Conservation (phyloP, 1,140 invertebrate genomes). For the Goniozus legneri region DNA sequence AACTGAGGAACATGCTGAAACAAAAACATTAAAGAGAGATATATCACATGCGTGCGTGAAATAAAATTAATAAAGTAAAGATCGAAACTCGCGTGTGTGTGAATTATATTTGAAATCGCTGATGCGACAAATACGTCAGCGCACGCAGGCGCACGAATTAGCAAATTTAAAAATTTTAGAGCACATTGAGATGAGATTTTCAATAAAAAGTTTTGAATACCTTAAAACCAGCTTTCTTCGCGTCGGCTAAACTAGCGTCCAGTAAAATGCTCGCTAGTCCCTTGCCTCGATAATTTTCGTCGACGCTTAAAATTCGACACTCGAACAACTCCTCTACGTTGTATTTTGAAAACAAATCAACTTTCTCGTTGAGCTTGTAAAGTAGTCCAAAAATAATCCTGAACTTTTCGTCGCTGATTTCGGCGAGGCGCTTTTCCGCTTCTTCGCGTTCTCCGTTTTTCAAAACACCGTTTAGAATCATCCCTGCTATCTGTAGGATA, state of each 20-base stretch:
- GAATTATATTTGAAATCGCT: neutral
- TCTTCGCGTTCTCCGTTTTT: slow-evolving; percentile 59
- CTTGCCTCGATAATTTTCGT: slow-evolving; percentile 63
- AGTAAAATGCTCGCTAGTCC: slow-evolving; percentile 71
- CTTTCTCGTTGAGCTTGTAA: slow-evolving; percentile 60
- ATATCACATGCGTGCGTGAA: neutral
- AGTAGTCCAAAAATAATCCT: slow-evolving; percentile 65
- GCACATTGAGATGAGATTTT: neutral
- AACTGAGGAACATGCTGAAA: slow-evolving; percentile 47
- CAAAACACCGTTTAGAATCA: slow-evolving; percentile 63
- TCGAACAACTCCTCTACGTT: slow-evolving; percentile 73
- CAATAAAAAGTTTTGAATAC: slow-evolving; percentile 42
- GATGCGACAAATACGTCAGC: too few relatives aligned
- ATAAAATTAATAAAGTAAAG: neutral
- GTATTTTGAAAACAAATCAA: slow-evolving; percentile 63
- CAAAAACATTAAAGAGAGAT: slow-evolving; percentile 22
- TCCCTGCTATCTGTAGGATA: slow-evolving; percentile 61
- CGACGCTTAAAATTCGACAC: slow-evolving; percentile 74
- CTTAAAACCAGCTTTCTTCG: slow-evolving; percentile 65
- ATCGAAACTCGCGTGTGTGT: neutral
- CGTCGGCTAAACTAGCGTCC: slow-evolving; percentile 62
- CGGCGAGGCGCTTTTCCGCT: slow-evolving; percentile 57
- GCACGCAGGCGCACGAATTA: neutral
- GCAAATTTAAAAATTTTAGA: neutral
- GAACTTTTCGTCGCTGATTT: slow-evolving; percentile 60